Evolutionary conservation across 2,113 vertebrate species (phyloP), one percentile per base, ranked within the genome.

Genomic region (Zootoca vivipara): DNA sequence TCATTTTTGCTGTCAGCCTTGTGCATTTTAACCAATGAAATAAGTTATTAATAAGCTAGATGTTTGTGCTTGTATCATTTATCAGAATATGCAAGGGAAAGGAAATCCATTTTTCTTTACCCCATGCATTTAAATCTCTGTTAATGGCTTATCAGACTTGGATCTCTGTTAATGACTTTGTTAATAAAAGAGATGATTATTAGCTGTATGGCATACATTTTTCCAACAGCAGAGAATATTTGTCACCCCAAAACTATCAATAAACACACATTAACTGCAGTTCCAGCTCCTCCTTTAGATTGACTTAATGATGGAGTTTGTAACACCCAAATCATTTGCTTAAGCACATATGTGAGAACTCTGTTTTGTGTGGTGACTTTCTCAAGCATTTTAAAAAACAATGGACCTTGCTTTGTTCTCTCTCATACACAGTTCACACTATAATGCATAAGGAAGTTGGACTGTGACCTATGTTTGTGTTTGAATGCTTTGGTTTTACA

Each of bases 1-100:
- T 89, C 6, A 67, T 91, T 92, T 90, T 90, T n/a, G 30, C 84
- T 89, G 46, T 82, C 86, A 89, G 28, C 8, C 3, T 30, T 33
- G 64, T 79, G 38, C 65, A 30, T 22, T 93, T 91, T 85, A 35
- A 67, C 52, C 16, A 13, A 38, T 78, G 26, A 30, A 30, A 88
- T 77, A 83, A 72, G 3, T 83, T 74, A 83, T 78, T 70, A 13
- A 20, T 40, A 89, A 28, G 40, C 40, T 79, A 38, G 1, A 70
- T 0, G 88, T 74, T 88, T 88, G 64, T 83, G 42, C 38, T 81
- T 26, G 35, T 30, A 58, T 70, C 0, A 2, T 82, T 75, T 85
- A 85, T 84, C 85, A 65, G 2, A 86, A 7, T 90, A 75, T 89
- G 67, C 87, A 6, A 28, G 24, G 62, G 12, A 86, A 86, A 86